A percentile compares a stretch with the other conserved stretches of the same genome.
Evolutionary conservation across 2,888 invertebrate species (phyloP).

Genomic region (Sceliomorpha sp.): DNA sequence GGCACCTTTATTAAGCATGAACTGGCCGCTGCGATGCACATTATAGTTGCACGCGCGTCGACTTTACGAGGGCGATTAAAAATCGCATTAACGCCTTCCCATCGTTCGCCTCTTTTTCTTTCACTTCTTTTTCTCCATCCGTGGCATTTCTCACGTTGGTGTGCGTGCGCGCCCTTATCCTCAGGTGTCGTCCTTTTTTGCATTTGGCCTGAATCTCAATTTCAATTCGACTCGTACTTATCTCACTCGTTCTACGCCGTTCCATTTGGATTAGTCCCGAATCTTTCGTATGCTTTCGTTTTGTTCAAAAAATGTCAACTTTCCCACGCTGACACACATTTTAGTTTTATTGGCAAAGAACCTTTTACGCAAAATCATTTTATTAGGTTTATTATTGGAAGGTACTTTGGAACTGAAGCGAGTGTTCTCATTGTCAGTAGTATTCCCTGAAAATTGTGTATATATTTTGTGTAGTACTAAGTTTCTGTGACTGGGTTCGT

Average conservation of each 20-base stretch:
- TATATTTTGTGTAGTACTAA: too few species aligned
- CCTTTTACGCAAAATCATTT: too few species aligned
- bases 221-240: constrained; percentile 51
- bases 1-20: constrained; percentile 41
- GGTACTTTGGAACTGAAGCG: too few species aligned
- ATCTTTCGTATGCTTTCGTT: constrained; percentile 47
- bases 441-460: too few species aligned
- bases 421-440: too few species aligned
- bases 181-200: constrained; percentile 28
- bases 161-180: constrained; percentile 21
- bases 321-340: constrained; percentile 56
- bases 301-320: too few species aligned
- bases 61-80: constrained; percentile 77
- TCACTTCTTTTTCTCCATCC: constrained; percentile 16
- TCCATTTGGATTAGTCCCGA: constrained; percentile 41
- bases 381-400: too few species aligned
- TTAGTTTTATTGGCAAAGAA: too few species aligned
- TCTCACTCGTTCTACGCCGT: constrained; percentile 39
- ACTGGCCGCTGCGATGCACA: constrained; percentile 41
- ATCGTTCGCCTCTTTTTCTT: constrained; percentile 10
- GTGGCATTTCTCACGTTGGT: constrained; percentile 5
- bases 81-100: constrained; percentile 72
- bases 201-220: constrained; percentile 49
- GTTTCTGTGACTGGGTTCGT: too few species aligned
- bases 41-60: constrained; percentile 65